phyloP scores from a whole-genome alignment of 2,888 invertebrate species.

The Venusia cambrica region DNA sequence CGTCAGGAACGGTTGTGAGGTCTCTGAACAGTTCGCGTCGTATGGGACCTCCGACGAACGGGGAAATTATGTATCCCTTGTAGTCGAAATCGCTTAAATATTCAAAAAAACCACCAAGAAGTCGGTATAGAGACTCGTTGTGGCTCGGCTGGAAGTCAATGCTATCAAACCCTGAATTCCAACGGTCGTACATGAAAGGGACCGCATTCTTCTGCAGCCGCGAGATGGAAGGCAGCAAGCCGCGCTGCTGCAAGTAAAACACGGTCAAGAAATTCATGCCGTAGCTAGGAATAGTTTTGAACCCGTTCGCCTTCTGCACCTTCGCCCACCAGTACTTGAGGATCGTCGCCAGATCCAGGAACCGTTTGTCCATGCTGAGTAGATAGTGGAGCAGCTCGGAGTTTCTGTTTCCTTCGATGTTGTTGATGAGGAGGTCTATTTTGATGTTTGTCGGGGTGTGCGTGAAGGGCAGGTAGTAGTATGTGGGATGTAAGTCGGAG shows the following conservation, averaged over 20 bases:
- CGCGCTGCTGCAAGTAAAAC: conserved; percentile 17
- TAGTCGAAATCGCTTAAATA: conserved; percentile 28
- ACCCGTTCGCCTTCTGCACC: not conserved
- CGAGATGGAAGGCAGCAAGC: conserved; percentile 7
- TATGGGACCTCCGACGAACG: conserved; percentile 6
- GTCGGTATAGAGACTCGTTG: conserved; percentile 9
- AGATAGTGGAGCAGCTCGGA: conserved; percentile 24
- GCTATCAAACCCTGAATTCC: conserved; percentile 17
- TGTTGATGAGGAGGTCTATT: conserved; percentile 24
- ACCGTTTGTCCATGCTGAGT: conserved; percentile 16
- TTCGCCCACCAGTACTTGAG: conserved; percentile 11
- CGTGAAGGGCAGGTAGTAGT: not conserved
- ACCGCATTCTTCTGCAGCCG: conserved; percentile 10
- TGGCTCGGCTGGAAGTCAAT: conserved; percentile 5
- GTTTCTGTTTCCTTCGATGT: conserved; percentile 3
- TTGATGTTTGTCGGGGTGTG: conserved; percentile 9
- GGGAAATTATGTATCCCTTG: conserved; percentile 8
- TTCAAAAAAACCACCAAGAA: conserved; percentile 32
- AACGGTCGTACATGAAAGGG: not conserved
- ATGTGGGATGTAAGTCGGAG: not conserved
- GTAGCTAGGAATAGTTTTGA: conserved; percentile 3
- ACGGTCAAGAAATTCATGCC: conserved; percentile 7
- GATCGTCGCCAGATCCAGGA: conserved; percentile 1
- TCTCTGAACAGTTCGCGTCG: conserved; percentile 5
- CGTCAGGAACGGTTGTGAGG: conserved; percentile 4